Evolutionary conservation across 2,113 vertebrate genomes (phyloP), one percentile per base, ranked within the genome.

Genomic region (Catagonus wagneri): DNA sequence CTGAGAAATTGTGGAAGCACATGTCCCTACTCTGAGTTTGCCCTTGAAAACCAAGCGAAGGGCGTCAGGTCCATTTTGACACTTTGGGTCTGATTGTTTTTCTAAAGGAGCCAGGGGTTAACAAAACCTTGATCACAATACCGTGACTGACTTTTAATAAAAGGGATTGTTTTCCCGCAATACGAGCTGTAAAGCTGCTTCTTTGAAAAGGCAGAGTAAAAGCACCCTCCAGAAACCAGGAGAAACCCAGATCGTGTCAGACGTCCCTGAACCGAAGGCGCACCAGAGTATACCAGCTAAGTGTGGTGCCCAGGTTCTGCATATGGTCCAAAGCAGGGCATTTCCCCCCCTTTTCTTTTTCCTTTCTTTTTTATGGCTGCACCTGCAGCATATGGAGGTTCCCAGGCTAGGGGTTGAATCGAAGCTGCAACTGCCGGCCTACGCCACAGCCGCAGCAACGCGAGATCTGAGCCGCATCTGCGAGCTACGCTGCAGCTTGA

Each of bases 221-320:
- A 12, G 15, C 7, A 1, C 4, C 0, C 1, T 3, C 6, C 10
- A 50, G 23, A 71, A 25, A 2, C 14, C 2, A 0, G 6, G 4
- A 78, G 8, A 79, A 56, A 16, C 10, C 7, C 2, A 4, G 23
- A 20, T 74, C 13, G 5, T 32, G 58, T 56, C 54, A 36, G 56
- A 23, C n/a, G 50, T 34, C n/a, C 14, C 29, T 50, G 66, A 72
- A 36, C 58, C 12, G 6, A 14, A 50, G 17, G 15, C 1, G 44
- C n/a, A 4, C 27, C 22, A 22, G 13, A 3, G 1, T n/a, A 17
- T 13, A 3, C 32, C 2, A 1, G 2, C 25, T 16, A 23, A 60
- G 58, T 0, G 34, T 5, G 20, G 2, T 3, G 22, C 44, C 11
- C 2, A 0, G 0, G 1, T 22, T 10, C 15, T 0, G 4, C 32